A percentile compares a stretch with the other conserved stretches of the same genome.
Evolutionary conservation across 35 echinoderm and acorn worm species (phyloP).

Genomic region (Eucidaris tribuloides): DNA sequence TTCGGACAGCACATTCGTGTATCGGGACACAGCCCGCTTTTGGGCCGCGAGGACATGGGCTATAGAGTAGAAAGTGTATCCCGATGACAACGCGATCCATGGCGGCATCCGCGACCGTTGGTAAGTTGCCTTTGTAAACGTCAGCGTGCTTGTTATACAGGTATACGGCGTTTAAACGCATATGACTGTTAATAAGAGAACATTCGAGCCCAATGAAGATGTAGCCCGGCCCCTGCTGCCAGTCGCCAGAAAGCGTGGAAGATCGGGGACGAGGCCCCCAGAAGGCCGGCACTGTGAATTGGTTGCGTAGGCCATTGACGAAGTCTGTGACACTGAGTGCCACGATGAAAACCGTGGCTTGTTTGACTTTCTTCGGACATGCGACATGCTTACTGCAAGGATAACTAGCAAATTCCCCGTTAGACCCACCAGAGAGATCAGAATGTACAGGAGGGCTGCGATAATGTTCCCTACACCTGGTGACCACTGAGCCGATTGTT

Average conservation of each 20-base stretch:
- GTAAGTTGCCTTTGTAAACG: background rate
- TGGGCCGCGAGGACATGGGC: background rate
- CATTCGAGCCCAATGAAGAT: conserved; percentile 11
- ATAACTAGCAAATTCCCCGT: background rate
- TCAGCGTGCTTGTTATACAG: background rate
- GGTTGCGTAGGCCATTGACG: background rate
- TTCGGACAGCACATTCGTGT: background rate
- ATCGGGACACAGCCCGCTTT: background rate
- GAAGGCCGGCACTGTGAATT: background rate
- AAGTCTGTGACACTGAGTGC: conserved; percentile 7
- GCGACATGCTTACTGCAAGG: background rate
- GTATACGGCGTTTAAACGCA: conserved; percentile 11
- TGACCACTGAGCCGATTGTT: too few species aligned
- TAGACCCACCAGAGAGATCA: background rate
- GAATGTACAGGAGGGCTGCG: background rate
- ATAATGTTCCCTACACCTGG: background rate
- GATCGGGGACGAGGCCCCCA: background rate
- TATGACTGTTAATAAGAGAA: background rate
- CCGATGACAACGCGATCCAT: background rate
- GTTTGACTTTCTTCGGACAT: background rate
- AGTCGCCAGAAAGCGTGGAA: background rate
- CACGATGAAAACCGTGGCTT: background rate
- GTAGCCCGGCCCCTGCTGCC: background rate
- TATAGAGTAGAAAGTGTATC: background rate
- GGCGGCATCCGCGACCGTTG: background rate